Evolutionary conservation across 2,797 vertebrate species (phyloP).

Genomic region (Sparus aurata): DNA sequence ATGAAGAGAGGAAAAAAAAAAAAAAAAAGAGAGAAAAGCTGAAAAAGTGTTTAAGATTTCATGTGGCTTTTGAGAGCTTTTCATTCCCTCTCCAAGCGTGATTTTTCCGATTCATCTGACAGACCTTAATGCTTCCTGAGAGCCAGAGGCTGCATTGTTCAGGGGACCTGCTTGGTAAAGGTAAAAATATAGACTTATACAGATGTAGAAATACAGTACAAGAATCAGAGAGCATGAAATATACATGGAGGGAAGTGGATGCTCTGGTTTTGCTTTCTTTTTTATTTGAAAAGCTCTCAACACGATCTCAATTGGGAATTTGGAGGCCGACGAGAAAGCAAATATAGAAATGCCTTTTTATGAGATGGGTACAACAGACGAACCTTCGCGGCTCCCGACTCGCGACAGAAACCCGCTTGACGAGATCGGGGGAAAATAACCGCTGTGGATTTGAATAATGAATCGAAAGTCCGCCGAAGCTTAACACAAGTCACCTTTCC

Average conservation of each 20-base stretch:
- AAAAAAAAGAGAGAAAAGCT: slow-evolving; percentile 26
- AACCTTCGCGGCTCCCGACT: background rate
- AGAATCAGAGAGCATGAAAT: slow-evolving; percentile 79
- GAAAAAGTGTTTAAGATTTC: slow-evolving; percentile 82
- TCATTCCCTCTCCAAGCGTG: slow-evolving; percentile 56
- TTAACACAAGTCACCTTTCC: background rate
- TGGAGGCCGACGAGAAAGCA: slow-evolving; percentile 54
- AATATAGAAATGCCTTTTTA: slow-evolving; percentile 75
- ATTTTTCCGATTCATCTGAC: slow-evolving; percentile 72
- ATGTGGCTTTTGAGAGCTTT: slow-evolving; percentile 79
- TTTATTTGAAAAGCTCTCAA: slow-evolving; percentile 75
- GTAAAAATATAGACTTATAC: slow-evolving; percentile 75
- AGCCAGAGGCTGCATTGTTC: slow-evolving; percentile 77
- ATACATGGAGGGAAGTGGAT: slow-evolving; percentile 79
- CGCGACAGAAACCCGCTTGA: background rate
- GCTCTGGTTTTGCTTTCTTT: slow-evolving; percentile 53
- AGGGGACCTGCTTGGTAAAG: slow-evolving; percentile 47
- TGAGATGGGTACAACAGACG: background rate
- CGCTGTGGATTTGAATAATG: slow-evolving; percentile 21
- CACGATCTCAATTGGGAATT: slow-evolving; percentile 78
- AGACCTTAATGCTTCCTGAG: slow-evolving; percentile 77
- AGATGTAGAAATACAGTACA: slow-evolving; percentile 79
- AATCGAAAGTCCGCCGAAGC: slow-evolving; percentile 1
- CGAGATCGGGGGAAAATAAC: background rate
- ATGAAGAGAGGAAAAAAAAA: slow-evolving; percentile 18